Evolutionary conservation across 2,113 vertebrate genomes (phyloP).

Genomic region (Heptranchias perlo): DNA sequence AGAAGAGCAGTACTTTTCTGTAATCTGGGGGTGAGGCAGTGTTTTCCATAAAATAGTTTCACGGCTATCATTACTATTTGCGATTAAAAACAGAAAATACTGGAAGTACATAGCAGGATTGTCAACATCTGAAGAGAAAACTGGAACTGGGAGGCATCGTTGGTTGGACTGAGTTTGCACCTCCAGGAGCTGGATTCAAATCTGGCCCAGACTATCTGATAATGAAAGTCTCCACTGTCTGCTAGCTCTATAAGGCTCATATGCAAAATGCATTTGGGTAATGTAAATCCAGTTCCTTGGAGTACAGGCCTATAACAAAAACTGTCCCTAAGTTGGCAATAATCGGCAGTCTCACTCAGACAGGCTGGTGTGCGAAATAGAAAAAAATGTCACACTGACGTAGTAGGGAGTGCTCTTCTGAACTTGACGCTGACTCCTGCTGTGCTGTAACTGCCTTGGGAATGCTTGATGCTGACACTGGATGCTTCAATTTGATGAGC

Average conservation of each 20-base stretch:
- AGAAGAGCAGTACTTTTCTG: background rate
- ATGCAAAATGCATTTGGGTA: background rate
- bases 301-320: too few species aligned
- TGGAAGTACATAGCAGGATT: background rate
- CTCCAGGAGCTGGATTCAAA: background rate
- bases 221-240: background rate
- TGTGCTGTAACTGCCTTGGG: background rate
- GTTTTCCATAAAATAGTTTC: background rate
- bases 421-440: background rate
- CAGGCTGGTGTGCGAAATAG: background rate
- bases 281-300: background rate
- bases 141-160: background rate
- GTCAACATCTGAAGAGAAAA: background rate
- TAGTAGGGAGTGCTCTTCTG: background rate
- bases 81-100: background rate
- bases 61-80: background rate
- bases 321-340: background rate
- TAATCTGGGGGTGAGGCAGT: background rate
- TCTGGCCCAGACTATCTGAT: background rate
- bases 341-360: background rate
- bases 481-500: background rate
- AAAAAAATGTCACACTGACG: background rate
- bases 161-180: background rate
- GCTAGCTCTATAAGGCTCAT: background rate
- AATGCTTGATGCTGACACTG: background rate